These are phyloP conservation scores for Tapera naevia DNA, from an alignment of 2,797 vertebrate genomes.

Conservation along the genomic window DNA sequence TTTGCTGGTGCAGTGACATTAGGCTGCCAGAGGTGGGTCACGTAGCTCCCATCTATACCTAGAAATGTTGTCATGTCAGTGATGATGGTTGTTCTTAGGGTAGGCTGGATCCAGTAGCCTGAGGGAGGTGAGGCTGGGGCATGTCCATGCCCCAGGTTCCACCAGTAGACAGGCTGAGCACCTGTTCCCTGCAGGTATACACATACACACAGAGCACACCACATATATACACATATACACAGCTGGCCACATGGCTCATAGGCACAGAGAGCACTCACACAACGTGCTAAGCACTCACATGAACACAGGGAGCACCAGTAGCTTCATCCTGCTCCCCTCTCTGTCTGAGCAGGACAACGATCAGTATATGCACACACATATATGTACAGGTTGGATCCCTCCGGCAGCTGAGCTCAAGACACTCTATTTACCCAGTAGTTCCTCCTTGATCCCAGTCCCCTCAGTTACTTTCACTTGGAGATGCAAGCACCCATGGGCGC, in stretches of 20 bases:
- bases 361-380: not conserved
- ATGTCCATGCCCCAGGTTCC: not conserved
- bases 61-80: not conserved
- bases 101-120: not conserved
- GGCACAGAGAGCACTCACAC: not conserved
- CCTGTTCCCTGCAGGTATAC: not conserved
- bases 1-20: accelerated
- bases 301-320: not conserved
- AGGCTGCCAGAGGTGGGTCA: not conserved
- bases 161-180: not conserved
- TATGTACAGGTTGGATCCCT: not conserved
- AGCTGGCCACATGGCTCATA: not conserved
- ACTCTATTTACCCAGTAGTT: not conserved
- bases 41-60: not conserved
- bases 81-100: not conserved
- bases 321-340: not conserved
- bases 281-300: not conserved
- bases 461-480: not conserved
- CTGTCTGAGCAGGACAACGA: not conserved
- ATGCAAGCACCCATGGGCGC: not conserved
- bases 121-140: not conserved
- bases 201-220: not conserved
- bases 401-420: not conserved
- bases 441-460: not conserved
- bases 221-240: accelerated